Evolutionary conservation across 2,113 vertebrate genomes (phyloP).

Genomic region (Limnothrissa miodon): DNA sequence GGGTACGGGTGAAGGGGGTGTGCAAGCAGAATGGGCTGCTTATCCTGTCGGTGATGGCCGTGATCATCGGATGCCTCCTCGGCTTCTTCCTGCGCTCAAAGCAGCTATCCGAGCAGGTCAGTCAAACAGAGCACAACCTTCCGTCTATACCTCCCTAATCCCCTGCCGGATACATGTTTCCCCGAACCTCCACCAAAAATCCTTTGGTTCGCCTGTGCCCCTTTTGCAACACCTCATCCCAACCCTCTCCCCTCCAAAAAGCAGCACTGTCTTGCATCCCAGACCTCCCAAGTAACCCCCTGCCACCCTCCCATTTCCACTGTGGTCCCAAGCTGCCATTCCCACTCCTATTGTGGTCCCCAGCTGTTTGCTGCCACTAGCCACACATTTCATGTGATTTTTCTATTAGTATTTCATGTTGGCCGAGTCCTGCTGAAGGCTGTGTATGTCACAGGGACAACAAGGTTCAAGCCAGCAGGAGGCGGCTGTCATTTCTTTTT

Average conservation of each 20-base stretch:
- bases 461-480: not conserved
- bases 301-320: not conserved
- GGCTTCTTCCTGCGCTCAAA: conserved; percentile 92
- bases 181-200: not conserved
- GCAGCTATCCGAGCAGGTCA: conserved; percentile 89
- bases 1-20: conserved; percentile 84
- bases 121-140: conserved; percentile 38
- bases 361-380: not conserved
- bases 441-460: not conserved
- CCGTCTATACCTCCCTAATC: not conserved
- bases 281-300: not conserved
- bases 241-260: not conserved
- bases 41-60: conserved; percentile 91
- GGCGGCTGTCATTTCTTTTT: not conserved
- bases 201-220: not conserved
- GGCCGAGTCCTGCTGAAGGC: not conserved
- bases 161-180: not conserved
- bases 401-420: not conserved
- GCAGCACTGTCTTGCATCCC: not conserved
- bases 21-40: conserved; percentile 91
- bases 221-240: not conserved
- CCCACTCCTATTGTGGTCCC: not conserved
- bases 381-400: not conserved
- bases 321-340: not conserved
- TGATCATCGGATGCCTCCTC: conserved; percentile 90